These are phyloP conservation scores for Myiotriccus ornatus DNA, from an alignment of 2,797 vertebrate species.

Conservation along the genomic window DNA sequence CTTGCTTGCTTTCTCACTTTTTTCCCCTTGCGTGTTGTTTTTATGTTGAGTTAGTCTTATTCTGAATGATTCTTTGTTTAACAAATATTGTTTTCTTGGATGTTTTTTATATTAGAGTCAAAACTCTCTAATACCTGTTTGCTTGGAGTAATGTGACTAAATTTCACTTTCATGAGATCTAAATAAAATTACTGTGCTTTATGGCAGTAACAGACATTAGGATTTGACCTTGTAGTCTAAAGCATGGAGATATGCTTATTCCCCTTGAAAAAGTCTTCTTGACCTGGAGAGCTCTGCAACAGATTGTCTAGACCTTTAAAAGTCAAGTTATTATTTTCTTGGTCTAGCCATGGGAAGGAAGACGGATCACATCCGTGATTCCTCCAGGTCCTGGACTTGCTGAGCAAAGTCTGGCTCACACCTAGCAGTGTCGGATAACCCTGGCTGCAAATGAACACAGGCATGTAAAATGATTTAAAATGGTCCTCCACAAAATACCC, in stretches of 20 bases:
- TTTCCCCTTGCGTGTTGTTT: not conserved
- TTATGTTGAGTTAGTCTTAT: not conserved
- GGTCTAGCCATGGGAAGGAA: not conserved
- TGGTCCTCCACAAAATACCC: not conserved
- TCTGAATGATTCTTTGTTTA: not conserved
- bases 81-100: not conserved
- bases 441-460: not conserved
- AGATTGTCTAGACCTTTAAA: not conserved
- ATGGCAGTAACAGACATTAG: accelerated
- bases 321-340: not conserved
- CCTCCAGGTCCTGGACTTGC: not conserved
- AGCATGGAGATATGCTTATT: not conserved
- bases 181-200: not conserved
- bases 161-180: not conserved
- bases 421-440: not conserved
- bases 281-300: not conserved
- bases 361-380: accelerated
- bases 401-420: not conserved
- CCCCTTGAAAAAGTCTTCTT: not conserved
- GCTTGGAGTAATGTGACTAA: not conserved
- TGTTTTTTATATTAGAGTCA: not conserved
- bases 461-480: not conserved
- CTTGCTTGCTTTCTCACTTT: not conserved
- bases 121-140: not conserved
- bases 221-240: not conserved